Conservation (phyloP, 2,888 invertebrate species). For the Lasioglossum zephyrum region DNA sequence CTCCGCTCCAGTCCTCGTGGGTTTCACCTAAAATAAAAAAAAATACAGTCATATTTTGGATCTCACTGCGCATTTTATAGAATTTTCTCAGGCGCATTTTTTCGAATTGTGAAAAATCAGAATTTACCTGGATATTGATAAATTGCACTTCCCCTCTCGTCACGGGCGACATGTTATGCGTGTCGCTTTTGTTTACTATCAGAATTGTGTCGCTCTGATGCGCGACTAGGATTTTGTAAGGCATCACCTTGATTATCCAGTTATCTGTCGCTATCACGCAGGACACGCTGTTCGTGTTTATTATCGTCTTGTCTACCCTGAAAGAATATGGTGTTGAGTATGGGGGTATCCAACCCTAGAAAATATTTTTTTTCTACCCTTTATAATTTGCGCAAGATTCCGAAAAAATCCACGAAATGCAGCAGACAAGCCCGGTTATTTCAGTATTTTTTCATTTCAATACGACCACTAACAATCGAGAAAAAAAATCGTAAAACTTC, state of each 20-base stretch:
- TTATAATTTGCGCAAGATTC: no score
- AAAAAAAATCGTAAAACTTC: no score
- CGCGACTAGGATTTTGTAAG: slow-evolving; percentile 90
- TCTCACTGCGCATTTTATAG: no score
- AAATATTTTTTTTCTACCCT: no score
- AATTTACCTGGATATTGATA: slow-evolving; percentile 89
- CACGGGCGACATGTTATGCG: slow-evolving; percentile 88
- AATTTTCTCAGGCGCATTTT: no score
- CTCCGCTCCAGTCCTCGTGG: slow-evolving; percentile 86
- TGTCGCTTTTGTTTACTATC: slow-evolving; percentile 91
- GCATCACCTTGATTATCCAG: slow-evolving; percentile 94
- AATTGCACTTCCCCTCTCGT: slow-evolving; percentile 91
- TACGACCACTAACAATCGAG: no score
- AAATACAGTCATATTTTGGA: no score
- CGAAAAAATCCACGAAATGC: no score
- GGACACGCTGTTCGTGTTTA: slow-evolving; percentile 89
- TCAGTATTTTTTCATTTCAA: no score
- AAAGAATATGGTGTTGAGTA: slow-evolving; percentile 70
- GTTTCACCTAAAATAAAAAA: slow-evolving; percentile 85
- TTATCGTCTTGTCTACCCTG: slow-evolving; percentile 90
- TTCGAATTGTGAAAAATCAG: not conserved
- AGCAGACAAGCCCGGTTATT: no score
- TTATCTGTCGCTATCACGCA: slow-evolving; percentile 92
- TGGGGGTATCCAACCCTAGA: no score
- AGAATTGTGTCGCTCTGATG: slow-evolving; percentile 92